A percentile compares a stretch with the other conserved stretches of the same genome.
These are phyloP conservation scores for Ophonus ardosiacus DNA, from an alignment of 2,888 invertebrate species.

Conservation along the genomic window DNA sequence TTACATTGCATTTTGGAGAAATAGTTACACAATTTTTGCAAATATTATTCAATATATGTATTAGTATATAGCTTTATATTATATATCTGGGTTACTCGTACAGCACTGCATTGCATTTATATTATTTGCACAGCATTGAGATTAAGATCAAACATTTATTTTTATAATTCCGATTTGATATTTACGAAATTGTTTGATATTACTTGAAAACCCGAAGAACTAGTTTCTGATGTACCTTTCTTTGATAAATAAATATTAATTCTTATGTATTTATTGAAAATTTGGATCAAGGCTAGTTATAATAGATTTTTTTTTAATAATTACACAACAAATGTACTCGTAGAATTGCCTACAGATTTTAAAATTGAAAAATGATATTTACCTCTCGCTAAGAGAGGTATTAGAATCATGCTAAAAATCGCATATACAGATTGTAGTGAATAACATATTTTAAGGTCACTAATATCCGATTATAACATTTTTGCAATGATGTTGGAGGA, in stretches of 20 bases:
- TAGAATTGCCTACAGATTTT: no score
- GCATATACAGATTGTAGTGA: background rate
- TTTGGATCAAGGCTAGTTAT: conserved; percentile 10
- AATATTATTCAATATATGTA: background rate
- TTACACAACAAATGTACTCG: background rate
- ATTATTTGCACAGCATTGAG: background rate
- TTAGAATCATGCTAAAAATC: no score
- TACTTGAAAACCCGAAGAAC: conserved; percentile 6
- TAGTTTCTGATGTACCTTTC: conserved; percentile 24
- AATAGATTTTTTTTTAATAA: background rate
- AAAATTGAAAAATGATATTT: no score
- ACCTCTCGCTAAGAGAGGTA: no score
- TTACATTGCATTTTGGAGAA: background rate
- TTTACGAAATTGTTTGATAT: conserved; percentile 27
- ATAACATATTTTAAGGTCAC: no score
- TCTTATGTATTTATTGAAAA: background rate
- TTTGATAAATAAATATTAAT: conserved; percentile 29
- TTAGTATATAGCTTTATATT: no score
- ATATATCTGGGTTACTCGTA: background rate
- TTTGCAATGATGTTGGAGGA: no score
- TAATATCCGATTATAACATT: no score
- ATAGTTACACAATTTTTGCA: background rate
- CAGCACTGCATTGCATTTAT: conserved; percentile 6
- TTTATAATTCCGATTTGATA: background rate
- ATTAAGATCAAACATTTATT: background rate